Percentiles rank a stretch among this genome's conserved stretches.
Evolutionary conservation across 2,888 invertebrate species (phyloP).

Genomic region (Eutolmus rufibarbis): DNA sequence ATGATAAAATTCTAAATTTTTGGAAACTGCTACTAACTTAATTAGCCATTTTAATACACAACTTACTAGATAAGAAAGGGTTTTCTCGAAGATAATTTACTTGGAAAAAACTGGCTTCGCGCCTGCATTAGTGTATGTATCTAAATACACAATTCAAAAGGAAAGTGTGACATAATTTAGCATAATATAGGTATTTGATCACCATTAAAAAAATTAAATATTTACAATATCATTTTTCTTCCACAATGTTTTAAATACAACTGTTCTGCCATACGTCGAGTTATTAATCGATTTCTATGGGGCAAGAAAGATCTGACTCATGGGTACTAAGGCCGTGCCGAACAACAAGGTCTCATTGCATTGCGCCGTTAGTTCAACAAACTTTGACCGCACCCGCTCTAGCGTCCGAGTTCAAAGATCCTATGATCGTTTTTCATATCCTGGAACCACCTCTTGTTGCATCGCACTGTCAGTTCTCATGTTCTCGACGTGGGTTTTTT

Average conservation of each 20-base stretch:
- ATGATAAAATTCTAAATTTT: too few relatives aligned
- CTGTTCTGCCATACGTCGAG: background rate
- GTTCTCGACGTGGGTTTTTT: background rate
- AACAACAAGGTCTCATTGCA: background rate
- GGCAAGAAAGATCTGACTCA: background rate
- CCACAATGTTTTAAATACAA: background rate
- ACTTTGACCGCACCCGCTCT: background rate
- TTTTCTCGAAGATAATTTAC: too few relatives aligned
- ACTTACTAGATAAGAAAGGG: too few relatives aligned
- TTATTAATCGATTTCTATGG: background rate
- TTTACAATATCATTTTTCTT: too few relatives aligned
- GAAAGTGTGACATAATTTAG: too few relatives aligned
- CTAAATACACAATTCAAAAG: too few relatives aligned
- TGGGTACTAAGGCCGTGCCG: background rate
- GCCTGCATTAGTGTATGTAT: too few relatives aligned
- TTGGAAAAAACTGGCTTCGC: too few relatives aligned
- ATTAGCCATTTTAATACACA: too few relatives aligned
- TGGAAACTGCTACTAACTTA: too few relatives aligned
- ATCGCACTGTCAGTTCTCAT: background rate
- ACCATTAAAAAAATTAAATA: too few relatives aligned
- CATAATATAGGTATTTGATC: too few relatives aligned
- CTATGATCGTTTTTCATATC: constrained; percentile 8
- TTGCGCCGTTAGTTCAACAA: background rate
- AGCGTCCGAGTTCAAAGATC: constrained; percentile 4
- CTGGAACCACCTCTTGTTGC: background rate